Evolutionary conservation across 2,797 vertebrate genomes (phyloP), one percentile per base, ranked within the genome.

Genomic region (Sebastes nivosus): DNA sequence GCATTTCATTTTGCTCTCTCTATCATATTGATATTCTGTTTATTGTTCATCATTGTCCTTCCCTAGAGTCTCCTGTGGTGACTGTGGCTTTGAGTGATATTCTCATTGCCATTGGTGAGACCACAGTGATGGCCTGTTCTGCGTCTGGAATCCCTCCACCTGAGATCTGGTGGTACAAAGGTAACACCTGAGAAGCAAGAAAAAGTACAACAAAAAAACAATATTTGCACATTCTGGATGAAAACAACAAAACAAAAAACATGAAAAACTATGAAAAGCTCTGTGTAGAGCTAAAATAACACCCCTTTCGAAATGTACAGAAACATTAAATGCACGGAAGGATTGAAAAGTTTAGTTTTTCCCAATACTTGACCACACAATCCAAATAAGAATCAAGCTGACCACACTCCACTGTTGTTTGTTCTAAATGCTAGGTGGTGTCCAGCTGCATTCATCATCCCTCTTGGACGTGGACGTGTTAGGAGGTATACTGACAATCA

Each of bases 121-220:
- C 94, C 2, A 96, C 97, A 2, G 34, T 96, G 34, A 95, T 99
- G 97, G 96, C 97, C 86, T 99, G 99, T 79, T 95, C 93, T 85
- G 94, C 96, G 2, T 96, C 96, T 30, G 99, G 99, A 74, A 82
- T 97, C 78, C 99, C 99, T 55, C 89, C 91, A 16, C 98, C 99
- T 0, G 95, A 96, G 7, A 93, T 99, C 75, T 94, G 92, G 87
- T 99, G 99, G 99, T 98, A 98, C 95, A 99, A 98, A 98, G 98
- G 99, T 99, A 93, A 77, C 9, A 8, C 4, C 5, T 52, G 1
- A 59, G 22, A 72, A 65, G 9, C 4, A 42, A 1, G 67, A 2
- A 1, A 2, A 67, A 59, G 12, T 55, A n/a, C 10, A 10, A 12
- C 27, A 54, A 27, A 25, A 66, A 34, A 57, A 14, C 7, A n/a